These are phyloP conservation scores for Tinea pellionella DNA, from an alignment of 2,888 invertebrate species.

Conservation along the genomic window DNA sequence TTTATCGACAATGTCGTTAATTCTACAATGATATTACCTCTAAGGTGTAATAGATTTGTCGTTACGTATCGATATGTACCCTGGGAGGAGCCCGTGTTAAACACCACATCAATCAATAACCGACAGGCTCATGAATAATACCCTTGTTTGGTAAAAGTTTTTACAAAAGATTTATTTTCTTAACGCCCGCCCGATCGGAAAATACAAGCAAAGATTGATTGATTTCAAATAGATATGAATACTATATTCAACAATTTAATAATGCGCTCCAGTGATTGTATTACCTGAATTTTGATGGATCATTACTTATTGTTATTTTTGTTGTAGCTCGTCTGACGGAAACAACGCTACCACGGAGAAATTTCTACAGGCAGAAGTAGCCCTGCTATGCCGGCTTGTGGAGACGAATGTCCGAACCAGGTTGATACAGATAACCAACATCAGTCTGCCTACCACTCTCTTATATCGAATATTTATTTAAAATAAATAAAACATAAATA, in stretches of 20 bases:
- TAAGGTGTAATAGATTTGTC: background rate
- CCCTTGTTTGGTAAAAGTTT: slow-evolving; percentile 54
- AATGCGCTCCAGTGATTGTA: background rate
- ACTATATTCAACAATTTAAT: background rate
- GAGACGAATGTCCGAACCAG: no score
- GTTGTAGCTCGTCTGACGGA: no score
- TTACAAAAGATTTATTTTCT: slow-evolving; percentile 63
- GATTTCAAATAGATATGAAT: slow-evolving; percentile 52
- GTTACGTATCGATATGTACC: background rate
- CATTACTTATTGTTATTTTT: background rate
- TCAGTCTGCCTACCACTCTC: no score
- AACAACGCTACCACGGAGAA: no score
- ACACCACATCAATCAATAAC: slow-evolving; percentile 55
- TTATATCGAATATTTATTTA: no score
- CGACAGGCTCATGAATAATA: slow-evolving; percentile 63
- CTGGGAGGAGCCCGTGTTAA: slow-evolving; percentile 19
- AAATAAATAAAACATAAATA: no score
- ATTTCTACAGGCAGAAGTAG: no score
- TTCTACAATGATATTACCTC: background rate
- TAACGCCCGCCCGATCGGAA: slow-evolving; percentile 29
- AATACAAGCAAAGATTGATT: slow-evolving; percentile 60
- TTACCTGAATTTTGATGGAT: background rate
- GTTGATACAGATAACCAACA: no score
- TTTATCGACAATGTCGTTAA: background rate
- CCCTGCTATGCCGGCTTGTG: no score